phyloP scores from a whole-genome alignment of 2,888 invertebrate species.

The Eugnorisma glareosa region DNA sequence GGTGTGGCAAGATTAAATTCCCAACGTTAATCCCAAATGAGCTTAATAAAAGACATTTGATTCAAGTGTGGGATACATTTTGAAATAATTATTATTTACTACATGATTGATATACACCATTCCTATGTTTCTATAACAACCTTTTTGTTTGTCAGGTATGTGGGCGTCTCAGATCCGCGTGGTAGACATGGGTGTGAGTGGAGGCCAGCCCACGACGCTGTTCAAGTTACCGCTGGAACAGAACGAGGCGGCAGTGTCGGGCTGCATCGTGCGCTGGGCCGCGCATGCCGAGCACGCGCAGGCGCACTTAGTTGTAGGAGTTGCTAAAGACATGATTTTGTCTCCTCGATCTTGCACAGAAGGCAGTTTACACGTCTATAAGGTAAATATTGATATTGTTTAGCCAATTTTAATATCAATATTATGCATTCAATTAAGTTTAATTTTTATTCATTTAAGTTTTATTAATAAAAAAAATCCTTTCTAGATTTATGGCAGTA shows the following conservation, averaged over 20 bases:
- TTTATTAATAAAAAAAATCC: no score
- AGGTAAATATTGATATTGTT: conserved; percentile 79
- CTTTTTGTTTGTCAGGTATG: conserved; percentile 91
- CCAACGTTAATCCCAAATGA: conserved; percentile 89
- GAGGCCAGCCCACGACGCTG: conserved; percentile 92
- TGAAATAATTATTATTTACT: background rate
- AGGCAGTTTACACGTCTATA: conserved; percentile 97
- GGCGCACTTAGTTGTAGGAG: conserved; percentile 95
- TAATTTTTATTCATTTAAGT: no score
- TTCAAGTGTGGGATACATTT: conserved; percentile 87
- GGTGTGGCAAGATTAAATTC: conserved; percentile 86
- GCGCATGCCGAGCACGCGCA: conserved; percentile 85
- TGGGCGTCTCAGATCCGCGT: conserved; percentile 98
- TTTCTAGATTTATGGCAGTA: conserved; percentile 92
- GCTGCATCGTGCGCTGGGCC: conserved; percentile 95
- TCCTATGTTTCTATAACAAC: background rate
- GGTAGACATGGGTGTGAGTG: conserved; percentile 93
- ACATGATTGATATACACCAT: background rate
- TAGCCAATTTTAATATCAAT: no score
- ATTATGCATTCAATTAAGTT: background rate
- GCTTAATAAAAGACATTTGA: conserved; percentile 84
- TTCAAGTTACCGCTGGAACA: conserved; percentile 96
- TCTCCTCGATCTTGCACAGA: conserved; percentile 96
- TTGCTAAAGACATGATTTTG: conserved; percentile 96
- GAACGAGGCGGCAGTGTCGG: conserved; percentile 98